These are phyloP conservation scores for Antheraea pernyi DNA, from an alignment of 1,140 invertebrate genomes.

Conservation along the genomic window DNA sequence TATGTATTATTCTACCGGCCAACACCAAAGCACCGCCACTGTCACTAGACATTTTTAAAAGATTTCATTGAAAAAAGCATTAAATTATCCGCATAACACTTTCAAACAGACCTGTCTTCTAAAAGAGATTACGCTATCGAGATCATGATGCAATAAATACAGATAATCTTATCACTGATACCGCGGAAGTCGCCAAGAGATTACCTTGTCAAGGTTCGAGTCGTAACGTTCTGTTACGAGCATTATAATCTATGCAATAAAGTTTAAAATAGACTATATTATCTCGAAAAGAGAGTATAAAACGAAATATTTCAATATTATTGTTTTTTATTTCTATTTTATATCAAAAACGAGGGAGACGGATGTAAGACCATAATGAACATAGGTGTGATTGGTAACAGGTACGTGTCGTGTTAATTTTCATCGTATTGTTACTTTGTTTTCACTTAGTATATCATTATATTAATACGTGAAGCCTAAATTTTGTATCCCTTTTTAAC, in stretches of 20 bases:
- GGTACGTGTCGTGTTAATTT: too few relatives aligned
- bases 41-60: conserved; percentile 43
- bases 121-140: neutral
- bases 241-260: neutral
- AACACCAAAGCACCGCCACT: conserved; percentile 51
- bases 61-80: conserved; percentile 5
- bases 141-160: conserved; percentile 2
- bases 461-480: too few relatives aligned
- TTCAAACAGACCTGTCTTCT: neutral
- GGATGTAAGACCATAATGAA: too few relatives aligned
- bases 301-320: too few relatives aligned
- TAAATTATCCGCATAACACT: neutral
- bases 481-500: too few relatives aligned
- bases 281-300: too few relatives aligned
- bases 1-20: conserved; percentile 37
- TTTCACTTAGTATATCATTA: too few relatives aligned
- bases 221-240: neutral
- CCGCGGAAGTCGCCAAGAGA: conserved; percentile 21
- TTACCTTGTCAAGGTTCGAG: conserved; percentile 16
- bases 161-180: conserved; percentile 33
- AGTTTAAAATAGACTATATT: neutral
- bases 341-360: too few relatives aligned
- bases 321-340: too few relatives aligned
- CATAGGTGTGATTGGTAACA: too few relatives aligned
- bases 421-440: too few relatives aligned